Base-by-base conservation (phyloP, 2,113 vertebrate species). In the Argyrosomus japonicus region DNA sequence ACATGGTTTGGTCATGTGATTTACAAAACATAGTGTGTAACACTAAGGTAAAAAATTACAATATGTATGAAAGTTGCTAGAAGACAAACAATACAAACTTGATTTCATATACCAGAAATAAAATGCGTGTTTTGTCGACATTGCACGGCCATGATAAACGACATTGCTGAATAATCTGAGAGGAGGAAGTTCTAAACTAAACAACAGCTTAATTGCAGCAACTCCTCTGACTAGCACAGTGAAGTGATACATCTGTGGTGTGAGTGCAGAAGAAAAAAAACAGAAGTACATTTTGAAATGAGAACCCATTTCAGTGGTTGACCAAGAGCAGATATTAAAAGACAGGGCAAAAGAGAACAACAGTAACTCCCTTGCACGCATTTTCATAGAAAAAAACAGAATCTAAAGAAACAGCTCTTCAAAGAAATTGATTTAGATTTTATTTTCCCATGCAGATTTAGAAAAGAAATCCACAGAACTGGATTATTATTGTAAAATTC, bases 271-370 rank as follows among this genome's bases (percentile, higher is more conserved):
- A 45, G 1, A 10, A 9, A 40, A 71, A 86, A 84, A 76, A 3
- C 70, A 86, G 91, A 92, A 92, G 74, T 87, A 3, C 13, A 5
- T 77, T 83, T 64, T 68, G 25, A 82, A 85, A 82, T 68, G 71
- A 86, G 88, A 89, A 81, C 61, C 77, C 25, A 45, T 67, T 62
- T 82, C 18, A 36, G 68, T 8, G 10, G 67, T 57, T 81, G 47
- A 53, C 56, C 45, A 69, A 48, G 17, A 68, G 17, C 45, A 65
- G 40, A 47, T 3, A 48, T 5, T 0, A 18, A 1, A 54, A 60
- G 40, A 45, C 40, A 36, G 0, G 69, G 18, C 23, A 69, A 6
- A 45, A n/a, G 29, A 48, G 19, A 72, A 47, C 32, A 12, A 48
- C 68, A 58, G 29, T 56, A 27, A 75, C 54, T 9, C 19, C 18